Base-by-base conservation (phyloP, 2,113 vertebrate species). In the Chitala chitala region DNA sequence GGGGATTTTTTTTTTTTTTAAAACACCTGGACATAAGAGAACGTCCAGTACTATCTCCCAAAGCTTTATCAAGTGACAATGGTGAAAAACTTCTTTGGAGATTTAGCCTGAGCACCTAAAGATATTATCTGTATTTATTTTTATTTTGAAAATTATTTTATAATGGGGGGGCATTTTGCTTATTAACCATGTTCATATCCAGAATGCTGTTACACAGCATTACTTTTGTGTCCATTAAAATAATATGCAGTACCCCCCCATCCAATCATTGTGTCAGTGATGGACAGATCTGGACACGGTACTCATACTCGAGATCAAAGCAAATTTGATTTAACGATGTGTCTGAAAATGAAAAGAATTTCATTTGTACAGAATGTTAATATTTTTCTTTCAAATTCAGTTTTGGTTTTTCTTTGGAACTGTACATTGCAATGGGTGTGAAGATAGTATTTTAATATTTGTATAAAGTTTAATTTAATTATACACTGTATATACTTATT, bases 391-490 rank as follows among this genome's bases (percentile, higher is more conserved):
- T 31, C 10, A 40, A 87, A 85, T 87, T 89, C 71, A 78, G 78
- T 81, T 91, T 86, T 82, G 68, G 83, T 89, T 89, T 90, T 87
- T 76, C 88, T 93, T 86, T 87, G 87, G 87, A 90, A 91, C 90
- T 96, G 94, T 96, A 95, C 92, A 94, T 94, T 95, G 93, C 92
- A 92, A 90, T 95, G 94, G 94, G 94, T 95, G 94, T 97, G 93
- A 96, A 94, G 90, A 98, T 98, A 95, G 93, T 96, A 98, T 98
- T 99, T 99, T 98, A 98, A 98, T 98, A 98, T 99, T 98, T 99
- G 97, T 99, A 99, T 91, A 99, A 97, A 99, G 93, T 95, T 96
- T 98, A 98, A 99, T 98, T 99, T 99, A 98, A 96, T 94, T 95
- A 92, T 93, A 95, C 94, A 95, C 92, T 98, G 96, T 98, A 97